Evolutionary conservation across 1,140 invertebrate genomes (phyloP).

Genomic region (Sarcophaga bullata): DNA sequence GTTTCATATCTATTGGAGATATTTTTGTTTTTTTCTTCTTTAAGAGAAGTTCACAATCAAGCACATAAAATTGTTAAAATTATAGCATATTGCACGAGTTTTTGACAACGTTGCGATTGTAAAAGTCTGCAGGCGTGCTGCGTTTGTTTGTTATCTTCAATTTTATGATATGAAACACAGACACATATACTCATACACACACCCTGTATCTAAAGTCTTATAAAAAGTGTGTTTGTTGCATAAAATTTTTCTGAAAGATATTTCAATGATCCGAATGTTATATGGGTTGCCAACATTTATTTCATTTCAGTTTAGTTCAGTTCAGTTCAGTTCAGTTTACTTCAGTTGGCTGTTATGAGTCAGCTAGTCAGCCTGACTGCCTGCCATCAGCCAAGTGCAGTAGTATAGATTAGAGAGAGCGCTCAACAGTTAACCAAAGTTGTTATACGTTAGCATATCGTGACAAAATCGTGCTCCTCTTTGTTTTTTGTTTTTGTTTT

Average conservation of each 20-base stretch:
- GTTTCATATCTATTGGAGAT: too few species aligned
- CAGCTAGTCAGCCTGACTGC: neutral
- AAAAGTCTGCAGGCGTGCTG: conserved; percentile 37
- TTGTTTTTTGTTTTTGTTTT: neutral
- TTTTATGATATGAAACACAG: conserved; percentile 5
- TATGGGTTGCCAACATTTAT: conserved; percentile 1
- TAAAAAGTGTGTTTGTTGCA: neutral
- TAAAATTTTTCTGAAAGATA: neutral
- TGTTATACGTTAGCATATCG: conserved; percentile 15
- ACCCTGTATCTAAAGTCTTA: neutral
- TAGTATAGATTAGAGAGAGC: neutral
- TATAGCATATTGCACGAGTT: conserved; percentile 38
- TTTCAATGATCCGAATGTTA: conserved; percentile 1
- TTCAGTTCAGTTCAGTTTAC: neutral
- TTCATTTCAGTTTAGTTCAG: neutral
- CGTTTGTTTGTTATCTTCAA: conserved; percentile 31
- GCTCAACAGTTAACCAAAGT: neutral
- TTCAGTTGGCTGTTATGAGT: neutral
- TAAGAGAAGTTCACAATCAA: neutral
- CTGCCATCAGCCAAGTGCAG: neutral
- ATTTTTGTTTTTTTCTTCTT: too few species aligned
- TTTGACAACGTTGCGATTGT: conserved; percentile 30
- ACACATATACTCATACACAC: neutral
- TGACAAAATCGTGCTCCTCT: conserved; percentile 32
- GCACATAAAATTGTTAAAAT: conserved; percentile 38